A percentile compares a stretch with the other conserved stretches of the same genome.
Conservation (phyloP, 2,888 invertebrate genomes). For the Papilio gigon region DNA sequence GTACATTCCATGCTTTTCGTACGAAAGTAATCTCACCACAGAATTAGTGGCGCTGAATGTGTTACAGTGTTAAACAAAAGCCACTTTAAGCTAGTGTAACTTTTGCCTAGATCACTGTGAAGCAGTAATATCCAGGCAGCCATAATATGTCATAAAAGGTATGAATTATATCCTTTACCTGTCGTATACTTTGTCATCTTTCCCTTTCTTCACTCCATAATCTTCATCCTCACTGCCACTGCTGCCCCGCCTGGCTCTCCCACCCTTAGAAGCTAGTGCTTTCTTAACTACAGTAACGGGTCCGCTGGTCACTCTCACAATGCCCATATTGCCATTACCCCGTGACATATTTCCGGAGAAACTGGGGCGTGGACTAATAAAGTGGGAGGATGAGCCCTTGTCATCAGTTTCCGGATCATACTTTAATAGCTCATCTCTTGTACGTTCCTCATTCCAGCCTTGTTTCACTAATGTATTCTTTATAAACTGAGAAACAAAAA, state of each 20-base stretch:
- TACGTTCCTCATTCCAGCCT: constrained; percentile 81
- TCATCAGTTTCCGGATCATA: constrained; percentile 76
- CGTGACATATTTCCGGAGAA: constrained; percentile 56
- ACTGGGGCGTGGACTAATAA: constrained; percentile 55
- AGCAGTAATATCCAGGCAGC: background rate
- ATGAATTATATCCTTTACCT: constrained; percentile 71
- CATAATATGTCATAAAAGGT: background rate
- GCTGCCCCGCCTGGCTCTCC: constrained; percentile 74
- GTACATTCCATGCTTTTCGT: too few relatives aligned
- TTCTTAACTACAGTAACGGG: constrained; percentile 54
- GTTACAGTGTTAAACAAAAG: too few relatives aligned
- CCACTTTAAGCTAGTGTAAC: background rate
- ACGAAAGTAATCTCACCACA: too few relatives aligned
- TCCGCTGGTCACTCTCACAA: constrained; percentile 60
- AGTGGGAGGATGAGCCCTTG: constrained; percentile 49
- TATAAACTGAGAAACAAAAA: constrained; percentile 68
- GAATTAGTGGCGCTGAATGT: too few relatives aligned
- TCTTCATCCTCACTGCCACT: constrained; percentile 84
- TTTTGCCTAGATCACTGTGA: background rate
- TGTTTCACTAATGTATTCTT: constrained; percentile 81
- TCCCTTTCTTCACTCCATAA: constrained; percentile 82
- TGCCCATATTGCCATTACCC: constrained; percentile 54
- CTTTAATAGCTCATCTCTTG: constrained; percentile 79
- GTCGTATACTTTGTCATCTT: constrained; percentile 85
- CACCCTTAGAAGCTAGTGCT: constrained; percentile 62